phyloP scores from a whole-genome alignment of 2,113 vertebrate species.

The Toxotes chatareus region DNA sequence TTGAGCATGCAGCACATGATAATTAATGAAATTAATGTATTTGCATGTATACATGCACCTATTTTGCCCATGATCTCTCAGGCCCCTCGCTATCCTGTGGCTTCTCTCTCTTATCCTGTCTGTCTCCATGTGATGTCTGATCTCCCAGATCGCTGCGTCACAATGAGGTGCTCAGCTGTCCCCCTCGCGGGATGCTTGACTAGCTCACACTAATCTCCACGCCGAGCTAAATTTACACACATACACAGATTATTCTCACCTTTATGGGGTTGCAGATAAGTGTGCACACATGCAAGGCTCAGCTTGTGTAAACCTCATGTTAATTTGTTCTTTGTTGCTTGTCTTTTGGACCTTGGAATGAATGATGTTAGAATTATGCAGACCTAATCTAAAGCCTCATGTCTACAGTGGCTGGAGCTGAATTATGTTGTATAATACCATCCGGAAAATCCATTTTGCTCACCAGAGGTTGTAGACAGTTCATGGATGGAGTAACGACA shows the following conservation, averaged over 20 bases:
- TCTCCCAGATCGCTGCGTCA: constrained; percentile 67
- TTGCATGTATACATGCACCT: background rate
- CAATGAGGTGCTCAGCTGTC: constrained; percentile 70
- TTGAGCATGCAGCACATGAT: background rate
- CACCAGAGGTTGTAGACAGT: constrained; percentile 43
- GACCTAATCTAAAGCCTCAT: constrained; percentile 38
- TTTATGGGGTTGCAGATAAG: constrained; percentile 26
- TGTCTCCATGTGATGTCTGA: constrained; percentile 76
- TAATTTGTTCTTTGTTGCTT: background rate
- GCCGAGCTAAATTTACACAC: constrained; percentile 69
- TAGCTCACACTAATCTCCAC: constrained; percentile 73
- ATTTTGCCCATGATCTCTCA: background rate
- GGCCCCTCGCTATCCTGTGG: constrained; percentile 33
- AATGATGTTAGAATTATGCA: constrained; percentile 17
- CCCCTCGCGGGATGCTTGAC: constrained; percentile 55
- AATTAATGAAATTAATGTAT: background rate
- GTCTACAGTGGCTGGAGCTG: constrained; percentile 28
- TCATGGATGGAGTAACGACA: constrained; percentile 2
- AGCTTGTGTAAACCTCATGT: constrained; percentile 12
- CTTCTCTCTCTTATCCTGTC: constrained; percentile 58
- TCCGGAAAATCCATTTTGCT: constrained; percentile 52
- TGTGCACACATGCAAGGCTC: constrained; percentile 21
- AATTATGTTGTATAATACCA: constrained; percentile 35
- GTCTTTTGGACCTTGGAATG: background rate
- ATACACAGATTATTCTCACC: constrained; percentile 58